These are phyloP conservation scores for Pagetopsis macropterus DNA, from an alignment of 2,797 vertebrate genomes.

Conservation along the genomic window DNA sequence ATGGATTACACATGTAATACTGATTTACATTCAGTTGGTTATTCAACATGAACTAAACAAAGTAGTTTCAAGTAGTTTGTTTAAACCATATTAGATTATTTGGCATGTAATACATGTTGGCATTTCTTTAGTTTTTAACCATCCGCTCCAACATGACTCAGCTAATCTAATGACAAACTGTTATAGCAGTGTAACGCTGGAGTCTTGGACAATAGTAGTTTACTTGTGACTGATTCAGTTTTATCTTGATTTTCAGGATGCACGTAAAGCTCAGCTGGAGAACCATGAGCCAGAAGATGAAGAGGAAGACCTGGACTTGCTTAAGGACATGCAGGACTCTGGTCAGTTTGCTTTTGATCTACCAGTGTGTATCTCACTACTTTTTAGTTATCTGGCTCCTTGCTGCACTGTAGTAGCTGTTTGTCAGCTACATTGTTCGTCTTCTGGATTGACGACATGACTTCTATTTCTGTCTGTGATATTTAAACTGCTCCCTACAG, in stretches of 20 bases:
- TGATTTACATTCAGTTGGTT: not conserved
- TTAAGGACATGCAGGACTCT: constrained; percentile 88
- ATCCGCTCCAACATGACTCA: not conserved
- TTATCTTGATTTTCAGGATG: constrained; percentile 82
- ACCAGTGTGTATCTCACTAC: not conserved
- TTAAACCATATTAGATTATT: not conserved
- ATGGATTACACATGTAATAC: not conserved
- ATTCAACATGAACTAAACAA: not conserved
- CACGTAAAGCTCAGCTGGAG: constrained; percentile 94
- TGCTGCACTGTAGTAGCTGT: not conserved
- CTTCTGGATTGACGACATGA: not conserved
- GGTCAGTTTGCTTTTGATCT: constrained; percentile 75
- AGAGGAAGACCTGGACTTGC: constrained; percentile 92
- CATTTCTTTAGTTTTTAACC: not conserved
- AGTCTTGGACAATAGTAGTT: not conserved
- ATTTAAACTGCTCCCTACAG: constrained; percentile 60
- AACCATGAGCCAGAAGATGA: constrained; percentile 97
- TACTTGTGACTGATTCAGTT: constrained; percentile 11
- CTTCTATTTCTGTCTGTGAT: not conserved
- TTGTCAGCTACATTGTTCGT: not conserved
- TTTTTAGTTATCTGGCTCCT: not conserved
- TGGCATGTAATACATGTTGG: not conserved
- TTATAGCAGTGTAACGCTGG: not conserved
- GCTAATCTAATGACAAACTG: not conserved
- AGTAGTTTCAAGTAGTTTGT: not conserved